Evolutionary conservation across 2,113 vertebrate genomes (phyloP).

Genomic region (zebrafish (Danio rerio)): GRCz12tu NC_133178.1:30794001-30794500

Average conservation of each 20-base stretch:
- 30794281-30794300: conserved; percentile 38
- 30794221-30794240: conserved; percentile 14
- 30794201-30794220: conserved; percentile 3
- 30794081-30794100: neutral
- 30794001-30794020: too few relatives aligned
- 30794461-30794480: conserved; percentile 22
- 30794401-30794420: conserved; percentile 44
- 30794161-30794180: neutral
- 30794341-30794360: conserved; percentile 12
- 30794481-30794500: conserved; percentile 14
- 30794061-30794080: too few relatives aligned
- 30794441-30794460: conserved; percentile 46
- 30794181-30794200: conserved; percentile 27
- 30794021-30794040: too few relatives aligned
- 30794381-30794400: conserved; percentile 29
- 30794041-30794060: too few relatives aligned
- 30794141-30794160: neutral
- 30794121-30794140: neutral
- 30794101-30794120: neutral
- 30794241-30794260: conserved; percentile 15
- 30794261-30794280: conserved; percentile 28
- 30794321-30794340: conserved; percentile 8
- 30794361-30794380: conserved; percentile 39
- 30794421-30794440: conserved; percentile 32
- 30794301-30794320: conserved; percentile 31